Evolutionary conservation across 2,888 invertebrate species (phyloP).

Genomic region (Meloe dianella): DNA sequence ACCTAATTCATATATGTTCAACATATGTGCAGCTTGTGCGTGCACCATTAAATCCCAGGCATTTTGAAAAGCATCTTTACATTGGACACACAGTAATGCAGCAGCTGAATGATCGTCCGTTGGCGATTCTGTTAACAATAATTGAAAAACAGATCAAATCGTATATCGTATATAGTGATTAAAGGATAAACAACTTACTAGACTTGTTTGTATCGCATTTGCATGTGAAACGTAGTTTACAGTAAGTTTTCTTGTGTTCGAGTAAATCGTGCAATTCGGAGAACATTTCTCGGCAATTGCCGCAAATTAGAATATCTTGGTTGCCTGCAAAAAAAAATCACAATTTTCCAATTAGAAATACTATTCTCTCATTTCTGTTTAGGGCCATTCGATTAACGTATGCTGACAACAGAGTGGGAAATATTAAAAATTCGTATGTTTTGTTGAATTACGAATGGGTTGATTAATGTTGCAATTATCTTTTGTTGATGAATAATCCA

Average conservation of each 20-base stretch:
- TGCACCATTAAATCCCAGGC: slow-evolving; percentile 75
- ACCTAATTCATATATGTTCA: slow-evolving; percentile 71
- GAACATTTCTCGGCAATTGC: slow-evolving; percentile 77
- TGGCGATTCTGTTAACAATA: slow-evolving; percentile 44
- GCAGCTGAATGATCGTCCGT: slow-evolving; percentile 58
- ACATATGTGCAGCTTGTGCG: slow-evolving; percentile 71
- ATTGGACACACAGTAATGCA: slow-evolving; percentile 68
- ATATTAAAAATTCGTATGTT: background rate
- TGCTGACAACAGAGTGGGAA: no score
- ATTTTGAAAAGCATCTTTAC: slow-evolving; percentile 70
- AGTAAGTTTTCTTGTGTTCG: slow-evolving; percentile 76
- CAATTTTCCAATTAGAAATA: background rate
- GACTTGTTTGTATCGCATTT: slow-evolving; percentile 69
- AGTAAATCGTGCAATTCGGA: slow-evolving; percentile 72
- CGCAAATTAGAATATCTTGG: slow-evolving; percentile 78
- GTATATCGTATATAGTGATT: background rate
- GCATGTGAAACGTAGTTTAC: slow-evolving; percentile 74
- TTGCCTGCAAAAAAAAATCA: slow-evolving; percentile 67
- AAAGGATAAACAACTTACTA: slow-evolving; percentile 57
- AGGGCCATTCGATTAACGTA: no score
- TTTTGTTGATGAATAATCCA: background rate
- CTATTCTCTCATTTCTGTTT: no score
- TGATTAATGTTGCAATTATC: background rate
- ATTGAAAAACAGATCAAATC: slow-evolving; percentile 16
- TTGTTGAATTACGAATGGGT: background rate